These are phyloP conservation scores for Paradoxurus hermaphroditus DNA, from an alignment of 2,113 vertebrate genomes.

Conservation along the genomic window DNA sequence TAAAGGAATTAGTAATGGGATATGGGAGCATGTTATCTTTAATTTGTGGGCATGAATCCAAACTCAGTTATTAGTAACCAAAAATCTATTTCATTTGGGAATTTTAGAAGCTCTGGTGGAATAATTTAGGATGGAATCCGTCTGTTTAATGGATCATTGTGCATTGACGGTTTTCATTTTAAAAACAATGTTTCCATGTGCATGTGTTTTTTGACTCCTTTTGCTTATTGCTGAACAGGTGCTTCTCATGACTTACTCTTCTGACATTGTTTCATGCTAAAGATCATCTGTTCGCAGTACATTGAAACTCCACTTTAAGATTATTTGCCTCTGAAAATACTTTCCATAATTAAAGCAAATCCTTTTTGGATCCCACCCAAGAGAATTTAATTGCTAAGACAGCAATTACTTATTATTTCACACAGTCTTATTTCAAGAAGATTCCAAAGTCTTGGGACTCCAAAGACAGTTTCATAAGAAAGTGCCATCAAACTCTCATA, in stretches of 20 bases:
- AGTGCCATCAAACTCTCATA: background rate
- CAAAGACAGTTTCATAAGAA: background rate
- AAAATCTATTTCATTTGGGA: slow-evolving; percentile 64
- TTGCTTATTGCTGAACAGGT: slow-evolving; percentile 11
- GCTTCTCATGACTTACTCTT: background rate
- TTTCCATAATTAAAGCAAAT: slow-evolving; percentile 49
- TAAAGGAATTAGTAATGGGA: slow-evolving; percentile 70
- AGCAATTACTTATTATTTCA: slow-evolving; percentile 1
- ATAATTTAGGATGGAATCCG: slow-evolving; percentile 49
- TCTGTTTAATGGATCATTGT: slow-evolving; percentile 48
- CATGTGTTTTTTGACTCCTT: background rate
- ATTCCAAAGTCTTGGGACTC: background rate
- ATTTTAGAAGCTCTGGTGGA: slow-evolving; percentile 52
- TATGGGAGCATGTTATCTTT: slow-evolving; percentile 51
- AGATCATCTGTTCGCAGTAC: background rate
- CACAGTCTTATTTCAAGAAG: background rate
- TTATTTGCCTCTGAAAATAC: slow-evolving; percentile 36
- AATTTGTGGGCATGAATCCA: slow-evolving; percentile 54
- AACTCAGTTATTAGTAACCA: slow-evolving; percentile 60
- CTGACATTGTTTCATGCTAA: background rate
- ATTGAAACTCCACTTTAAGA: slow-evolving; percentile 3
- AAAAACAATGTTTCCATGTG: slow-evolving; percentile 11
- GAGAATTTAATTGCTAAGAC: slow-evolving; percentile 30
- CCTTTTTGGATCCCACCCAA: background rate
- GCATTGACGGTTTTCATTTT: slow-evolving; percentile 50